These are phyloP conservation scores for Tympanoctomys barrerae DNA, from an alignment of 2,797 vertebrate species.

Conservation along the genomic window DNA sequence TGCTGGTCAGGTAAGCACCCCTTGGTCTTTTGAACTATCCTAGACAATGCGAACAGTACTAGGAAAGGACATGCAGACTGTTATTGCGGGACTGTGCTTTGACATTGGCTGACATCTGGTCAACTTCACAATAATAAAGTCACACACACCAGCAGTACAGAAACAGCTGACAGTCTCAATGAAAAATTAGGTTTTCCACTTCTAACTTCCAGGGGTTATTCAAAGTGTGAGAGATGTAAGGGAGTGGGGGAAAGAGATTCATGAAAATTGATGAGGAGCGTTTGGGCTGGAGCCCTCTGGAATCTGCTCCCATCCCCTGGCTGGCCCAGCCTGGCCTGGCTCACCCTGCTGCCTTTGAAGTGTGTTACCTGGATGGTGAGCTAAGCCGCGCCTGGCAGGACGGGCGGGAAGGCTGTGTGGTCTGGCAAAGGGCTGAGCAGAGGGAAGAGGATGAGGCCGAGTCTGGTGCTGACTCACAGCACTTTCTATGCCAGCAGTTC, in stretches of 20 bases:
- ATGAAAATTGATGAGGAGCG: conserved; percentile 64
- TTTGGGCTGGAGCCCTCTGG: conserved; percentile 74
- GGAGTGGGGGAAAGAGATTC: conserved; percentile 24
- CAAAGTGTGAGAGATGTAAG: conserved; percentile 66
- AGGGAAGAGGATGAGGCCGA: conserved; percentile 82
- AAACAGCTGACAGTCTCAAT: conserved; percentile 55
- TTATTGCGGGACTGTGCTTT: background rate
- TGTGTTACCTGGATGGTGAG: conserved; percentile 83
- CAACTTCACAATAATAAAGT: conserved; percentile 55
- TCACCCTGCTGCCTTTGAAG: conserved; percentile 81
- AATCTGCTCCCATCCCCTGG: conserved; percentile 69
- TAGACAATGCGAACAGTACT: background rate
- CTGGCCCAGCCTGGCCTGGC: conserved; percentile 73
- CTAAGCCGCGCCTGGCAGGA: conserved; percentile 84
- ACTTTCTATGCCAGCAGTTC: conserved; percentile 79
- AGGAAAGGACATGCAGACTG: background rate
- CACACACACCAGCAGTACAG: background rate
- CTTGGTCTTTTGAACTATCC: background rate
- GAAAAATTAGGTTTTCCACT: conserved; percentile 71
- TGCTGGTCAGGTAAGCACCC: background rate
- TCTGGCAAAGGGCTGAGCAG: conserved; percentile 80
- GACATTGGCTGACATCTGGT: conserved; percentile 72
- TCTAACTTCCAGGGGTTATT: conserved; percentile 75
- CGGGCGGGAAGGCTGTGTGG: conserved; percentile 76
- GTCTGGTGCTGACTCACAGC: conserved; percentile 84